phyloP scores from a whole-genome alignment of 2,113 vertebrate genomes.

The Balaenoptera acutorostrata region DNA sequence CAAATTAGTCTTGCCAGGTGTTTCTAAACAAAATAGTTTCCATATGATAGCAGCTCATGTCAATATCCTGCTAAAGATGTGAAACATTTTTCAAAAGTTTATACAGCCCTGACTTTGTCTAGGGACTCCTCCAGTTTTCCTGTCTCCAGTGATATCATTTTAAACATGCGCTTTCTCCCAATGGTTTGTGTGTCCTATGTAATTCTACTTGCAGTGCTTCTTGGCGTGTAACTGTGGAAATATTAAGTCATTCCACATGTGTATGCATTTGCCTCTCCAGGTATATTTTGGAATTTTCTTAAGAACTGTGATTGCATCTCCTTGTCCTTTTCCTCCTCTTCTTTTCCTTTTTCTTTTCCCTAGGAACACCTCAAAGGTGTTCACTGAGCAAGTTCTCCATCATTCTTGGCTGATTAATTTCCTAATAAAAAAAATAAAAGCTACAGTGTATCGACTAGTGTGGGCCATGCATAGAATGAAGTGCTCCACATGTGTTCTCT shows the following conservation, averaged over 20 bases:
- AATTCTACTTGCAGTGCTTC: not conserved
- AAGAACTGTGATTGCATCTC: not conserved
- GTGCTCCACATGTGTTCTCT: not conserved
- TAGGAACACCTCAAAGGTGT: not conserved
- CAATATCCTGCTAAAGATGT: slow-evolving; percentile 38
- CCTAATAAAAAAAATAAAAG: not conserved
- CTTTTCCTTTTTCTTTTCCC: not conserved
- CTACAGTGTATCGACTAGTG: not conserved
- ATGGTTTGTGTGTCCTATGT: not conserved
- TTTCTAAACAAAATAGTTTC: slow-evolving; percentile 64
- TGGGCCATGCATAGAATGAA: not conserved
- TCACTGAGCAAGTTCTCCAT: not conserved
- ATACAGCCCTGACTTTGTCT: slow-evolving; percentile 38
- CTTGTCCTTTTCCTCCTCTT: not conserved
- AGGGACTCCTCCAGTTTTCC: slow-evolving; percentile 32
- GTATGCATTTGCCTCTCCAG: slow-evolving; percentile 9
- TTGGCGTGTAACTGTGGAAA: slow-evolving; percentile 50
- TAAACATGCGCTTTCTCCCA: slow-evolving; percentile 43
- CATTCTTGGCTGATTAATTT: not conserved
- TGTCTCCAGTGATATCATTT: slow-evolving; percentile 37
- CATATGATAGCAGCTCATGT: slow-evolving; percentile 47
- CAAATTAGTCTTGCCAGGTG: slow-evolving; percentile 47
- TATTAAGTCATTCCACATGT: slow-evolving; percentile 52
- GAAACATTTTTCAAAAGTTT: not conserved
- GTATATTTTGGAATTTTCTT: slow-evolving; percentile 34